Base-by-base conservation (phyloP, 2,113 vertebrate genomes). In the Solenodon paradoxus region DNA sequence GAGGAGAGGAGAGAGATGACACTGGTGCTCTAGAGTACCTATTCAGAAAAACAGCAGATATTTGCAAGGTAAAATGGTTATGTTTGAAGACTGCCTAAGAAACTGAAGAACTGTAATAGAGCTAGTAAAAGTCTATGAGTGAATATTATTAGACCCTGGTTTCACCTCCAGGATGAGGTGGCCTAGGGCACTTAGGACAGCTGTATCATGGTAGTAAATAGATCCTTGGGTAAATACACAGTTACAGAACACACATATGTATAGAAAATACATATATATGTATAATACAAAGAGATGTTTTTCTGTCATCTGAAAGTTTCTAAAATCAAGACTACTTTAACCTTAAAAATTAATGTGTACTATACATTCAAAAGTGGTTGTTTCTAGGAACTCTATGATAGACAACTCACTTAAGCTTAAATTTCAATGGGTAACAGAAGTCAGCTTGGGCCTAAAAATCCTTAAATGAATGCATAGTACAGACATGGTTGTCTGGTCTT, bases 361-460 rank as follows among this genome's bases (percentile, higher is more conserved):
- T 82, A 26, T 93, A 40, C 51, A 88, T 59, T 94, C 85, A 94
- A 72, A 81, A 92, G 81, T 89, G 55, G 28, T 64, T 40, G 51
- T 75, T 90, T 92, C 79, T 69, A 93, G 77, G 20, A 82, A 82
- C 59, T 59, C 47, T 57, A 63, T 32, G 69, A 68, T 40, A 68
- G 75, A 35, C 26, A 15, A 90, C 28, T 19, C 89, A 90, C 19
- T 64, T 83, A 85, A 91, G 22, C 53, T 78, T 83, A 83, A 68
- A 94, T 95, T 82, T 93, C n/a, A 94, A n/a, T 42, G 17, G 26
- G 17, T 81, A 92, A 83, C 45, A 92, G 42, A 49, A 81, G 40
- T 72, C 88, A n/a, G 77, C 4, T 55, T 72, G 30, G 79, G 74
- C 42, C 69, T 82, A 47, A 71, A 89, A 85, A 80, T 72, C 74